Evolutionary conservation across 1,140 invertebrate genomes (phyloP), one percentile per base, ranked within the genome.

Genomic region (Helicoverpa zea): DNA sequence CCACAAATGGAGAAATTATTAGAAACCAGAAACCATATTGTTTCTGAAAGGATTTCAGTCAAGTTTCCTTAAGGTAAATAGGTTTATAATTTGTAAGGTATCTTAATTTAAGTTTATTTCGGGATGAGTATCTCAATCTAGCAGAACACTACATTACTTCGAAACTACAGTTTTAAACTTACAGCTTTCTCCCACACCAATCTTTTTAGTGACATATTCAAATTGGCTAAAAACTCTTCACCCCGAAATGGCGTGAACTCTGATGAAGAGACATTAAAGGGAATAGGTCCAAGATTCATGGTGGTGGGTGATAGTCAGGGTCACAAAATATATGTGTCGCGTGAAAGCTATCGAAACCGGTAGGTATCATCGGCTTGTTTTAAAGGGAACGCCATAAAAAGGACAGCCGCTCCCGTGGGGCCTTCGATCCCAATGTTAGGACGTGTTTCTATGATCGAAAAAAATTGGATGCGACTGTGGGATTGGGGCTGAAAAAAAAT

Each of bases 341-440:
- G 72, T 68, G 64, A 49, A 68, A 68, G 29, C 64, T 70, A 79
- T 79, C 76, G 51, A 35, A 23, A 23, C 18, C 56, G 54, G 30
- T 82, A 84, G 77, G 81, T 75, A 84, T 81, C 84, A 75, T 56
- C 51, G 79, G 64, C 63, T 80, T 83, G 79, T 83, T 85, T 85
- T 83, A 84, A 81, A 86, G 80, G 81, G 81, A 72, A 70, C 66
- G 81, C 81, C 74, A 58, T 82, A 84, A 82, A 84, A 61, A 66
- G 58, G 80, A 84, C 77, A 73, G 63, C n/a, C 30, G 14, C 23
- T 84, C 83, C 75, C 83, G 61, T 59, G 83, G 79, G 83, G 75
- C 47, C 52, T 56, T 58, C 23, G 52, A 83, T 70, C 75, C 54
- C 14, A 23, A 56, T 56, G 9, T 63, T 56, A 79, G 79, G 75